Evolutionary conservation across 2,888 invertebrate species (phyloP).

Genomic region (Tubiluchus corallicola): DNA sequence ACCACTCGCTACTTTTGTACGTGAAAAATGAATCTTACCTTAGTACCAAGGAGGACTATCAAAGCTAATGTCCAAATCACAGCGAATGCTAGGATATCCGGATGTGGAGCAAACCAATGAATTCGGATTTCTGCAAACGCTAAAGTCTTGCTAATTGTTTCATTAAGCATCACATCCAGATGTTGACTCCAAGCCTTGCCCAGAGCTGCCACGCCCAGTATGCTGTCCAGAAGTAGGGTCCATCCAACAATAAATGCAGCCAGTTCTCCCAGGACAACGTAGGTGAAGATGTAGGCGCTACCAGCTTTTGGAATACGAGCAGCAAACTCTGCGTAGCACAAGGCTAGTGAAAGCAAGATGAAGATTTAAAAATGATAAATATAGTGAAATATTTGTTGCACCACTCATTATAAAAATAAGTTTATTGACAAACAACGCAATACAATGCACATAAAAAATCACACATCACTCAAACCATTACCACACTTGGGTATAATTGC

Average conservation of each 20-base stretch:
- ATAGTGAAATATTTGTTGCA: no score
- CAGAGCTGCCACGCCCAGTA: not conserved
- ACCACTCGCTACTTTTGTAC: no score
- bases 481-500: no score
- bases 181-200: constrained; percentile 1
- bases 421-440: no score
- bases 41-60: not conserved
- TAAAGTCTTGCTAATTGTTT: not conserved
- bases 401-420: no score
- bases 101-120: not conserved
- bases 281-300: constrained; percentile 1
- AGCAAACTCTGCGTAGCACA: not conserved
- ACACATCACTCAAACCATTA: no score
- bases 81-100: not conserved
- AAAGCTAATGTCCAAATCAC: not conserved
- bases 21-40: no score
- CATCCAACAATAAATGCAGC: not conserved
- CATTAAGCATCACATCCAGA: not conserved
- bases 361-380: no score
- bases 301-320: not conserved
- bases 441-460: no score
- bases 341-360: no score
- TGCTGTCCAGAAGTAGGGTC: not conserved
- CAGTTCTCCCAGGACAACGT: not conserved
- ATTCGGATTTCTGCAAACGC: no score